A percentile compares a stretch with the other conserved stretches of the same genome.
These are phyloP conservation scores for Diaperis boleti DNA, from an alignment of 2,888 invertebrate species.

Conservation along the genomic window DNA sequence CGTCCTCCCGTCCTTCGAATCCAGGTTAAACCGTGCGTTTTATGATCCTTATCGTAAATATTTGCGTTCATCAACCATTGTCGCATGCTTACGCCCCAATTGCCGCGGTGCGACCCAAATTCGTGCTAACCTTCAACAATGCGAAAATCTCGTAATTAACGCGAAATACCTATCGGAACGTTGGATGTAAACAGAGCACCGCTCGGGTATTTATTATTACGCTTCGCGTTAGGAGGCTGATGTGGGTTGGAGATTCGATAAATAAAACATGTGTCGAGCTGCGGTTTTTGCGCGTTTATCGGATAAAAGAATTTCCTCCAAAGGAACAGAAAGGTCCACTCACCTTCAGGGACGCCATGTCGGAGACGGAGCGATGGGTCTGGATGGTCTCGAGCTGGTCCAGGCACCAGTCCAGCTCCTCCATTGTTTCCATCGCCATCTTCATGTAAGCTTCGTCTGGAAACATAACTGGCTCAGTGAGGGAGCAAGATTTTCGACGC, in stretches of 20 bases:
- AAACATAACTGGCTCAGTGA: slow-evolving; percentile 57
- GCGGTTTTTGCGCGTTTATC: background rate
- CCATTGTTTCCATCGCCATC: slow-evolving; percentile 95
- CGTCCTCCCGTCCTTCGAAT: slow-evolving; percentile 5
- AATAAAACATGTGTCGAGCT: slow-evolving; percentile 5
- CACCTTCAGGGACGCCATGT: slow-evolving; percentile 99
- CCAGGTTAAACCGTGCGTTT: slow-evolving; percentile 5
- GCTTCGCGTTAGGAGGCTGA: background rate
- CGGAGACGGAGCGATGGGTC: slow-evolving; percentile 98
- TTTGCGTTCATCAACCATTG: slow-evolving; percentile 28
- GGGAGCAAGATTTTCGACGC: too few relatives aligned
- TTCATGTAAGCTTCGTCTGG: slow-evolving; percentile 93
- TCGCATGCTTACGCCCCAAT: slow-evolving; percentile 22
- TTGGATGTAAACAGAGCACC: slow-evolving; percentile 15
- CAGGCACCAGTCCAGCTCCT: slow-evolving; percentile 99
- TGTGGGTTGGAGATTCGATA: background rate
- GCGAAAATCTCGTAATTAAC: slow-evolving; percentile 14
- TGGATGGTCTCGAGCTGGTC: slow-evolving; percentile 99
- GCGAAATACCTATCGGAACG: slow-evolving; percentile 21
- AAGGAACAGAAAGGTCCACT: too few relatives aligned
- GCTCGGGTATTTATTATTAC: background rate
- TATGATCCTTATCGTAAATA: slow-evolving; percentile 26
- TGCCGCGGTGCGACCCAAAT: slow-evolving; percentile 15
- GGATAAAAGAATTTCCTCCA: background rate
- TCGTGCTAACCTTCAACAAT: slow-evolving; percentile 9